A percentile compares a stretch with the other conserved stretches of the same genome.
phyloP scores from a whole-genome alignment of 2,888 invertebrate genomes.

The Epinotia nisella region DNA sequence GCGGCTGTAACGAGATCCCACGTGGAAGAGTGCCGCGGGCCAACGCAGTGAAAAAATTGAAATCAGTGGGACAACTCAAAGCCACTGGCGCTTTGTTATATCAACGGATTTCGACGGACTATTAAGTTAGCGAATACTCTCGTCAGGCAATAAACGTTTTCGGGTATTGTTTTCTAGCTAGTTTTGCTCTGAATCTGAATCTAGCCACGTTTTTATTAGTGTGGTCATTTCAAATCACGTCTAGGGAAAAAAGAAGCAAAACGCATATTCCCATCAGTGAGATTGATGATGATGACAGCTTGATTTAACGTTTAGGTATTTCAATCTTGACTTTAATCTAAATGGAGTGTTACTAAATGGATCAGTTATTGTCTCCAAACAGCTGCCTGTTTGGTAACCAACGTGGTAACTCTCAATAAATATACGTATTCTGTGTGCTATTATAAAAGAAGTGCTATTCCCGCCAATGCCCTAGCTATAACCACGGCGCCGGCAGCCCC shows the following conservation, averaged over 20 bases:
- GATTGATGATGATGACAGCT: no score
- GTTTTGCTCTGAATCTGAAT: slow-evolving; percentile 8
- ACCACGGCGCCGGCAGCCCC: background rate
- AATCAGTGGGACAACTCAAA: slow-evolving; percentile 41
- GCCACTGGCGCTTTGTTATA: slow-evolving; percentile 37
- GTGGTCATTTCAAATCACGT: background rate
- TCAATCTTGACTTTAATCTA: no score
- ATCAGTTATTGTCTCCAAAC: no score
- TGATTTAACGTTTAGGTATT: no score
- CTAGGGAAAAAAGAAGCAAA: background rate
- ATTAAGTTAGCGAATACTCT: slow-evolving; percentile 29
- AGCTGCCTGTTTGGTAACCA: no score
- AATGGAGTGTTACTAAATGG: no score
- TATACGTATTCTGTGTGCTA: background rate
- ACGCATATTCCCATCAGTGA: no score
- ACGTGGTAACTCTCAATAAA: no score
- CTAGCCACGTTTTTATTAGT: background rate
- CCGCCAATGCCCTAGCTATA: background rate
- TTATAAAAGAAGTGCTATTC: background rate
- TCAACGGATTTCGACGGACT: slow-evolving; percentile 13
- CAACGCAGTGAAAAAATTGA: slow-evolving; percentile 39
- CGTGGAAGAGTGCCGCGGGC: slow-evolving; percentile 52
- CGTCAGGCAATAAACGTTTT: slow-evolving; percentile 27
- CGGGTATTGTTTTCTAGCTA: slow-evolving; percentile 9
- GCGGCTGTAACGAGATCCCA: slow-evolving; percentile 62